Evolutionary conservation across 2,888 invertebrate genomes (phyloP).

Genomic region (Xestia c-nigrum): DNA sequence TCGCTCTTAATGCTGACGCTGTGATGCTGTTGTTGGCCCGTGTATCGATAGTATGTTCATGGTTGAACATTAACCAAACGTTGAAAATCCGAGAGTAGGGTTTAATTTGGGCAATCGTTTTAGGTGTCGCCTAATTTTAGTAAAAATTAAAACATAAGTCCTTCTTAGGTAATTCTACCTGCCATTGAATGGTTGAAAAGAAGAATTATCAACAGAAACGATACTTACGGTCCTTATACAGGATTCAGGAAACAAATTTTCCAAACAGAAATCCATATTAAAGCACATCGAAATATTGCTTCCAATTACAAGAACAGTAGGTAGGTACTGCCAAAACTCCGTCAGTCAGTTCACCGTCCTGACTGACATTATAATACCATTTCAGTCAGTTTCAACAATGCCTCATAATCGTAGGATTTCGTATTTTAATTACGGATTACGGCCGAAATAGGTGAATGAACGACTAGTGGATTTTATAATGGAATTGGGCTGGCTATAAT

Average conservation of each 20-base stretch:
- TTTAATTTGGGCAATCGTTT: neutral
- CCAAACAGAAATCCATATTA: neutral
- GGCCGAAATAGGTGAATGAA: constrained; percentile 44
- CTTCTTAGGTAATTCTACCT: neutral
- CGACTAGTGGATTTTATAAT: constrained; percentile 55
- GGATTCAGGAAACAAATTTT: neutral
- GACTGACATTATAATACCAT: constrained; percentile 57
- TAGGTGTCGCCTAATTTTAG: neutral
- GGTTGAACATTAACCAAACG: too few relatives aligned
- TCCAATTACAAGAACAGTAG: constrained; percentile 6
- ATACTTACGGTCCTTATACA: neutral
- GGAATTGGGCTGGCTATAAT: constrained; percentile 16
- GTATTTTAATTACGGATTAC: constrained; percentile 62
- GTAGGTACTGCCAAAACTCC: constrained; percentile 6
- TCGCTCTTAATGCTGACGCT: too few relatives aligned
- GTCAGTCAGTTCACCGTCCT: constrained; percentile 17
- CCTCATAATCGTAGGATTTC: constrained; percentile 59
- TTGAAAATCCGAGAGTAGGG: neutral
- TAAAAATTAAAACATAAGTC: neutral
- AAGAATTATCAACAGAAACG: neutral
- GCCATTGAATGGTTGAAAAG: neutral
- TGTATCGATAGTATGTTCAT: too few relatives aligned
- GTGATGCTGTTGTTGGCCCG: too few relatives aligned
- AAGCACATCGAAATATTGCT: neutral
- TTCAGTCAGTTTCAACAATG: constrained; percentile 55